phyloP scores from a whole-genome alignment of 2,888 invertebrate species.

The Parnassius glacialis region DNA sequence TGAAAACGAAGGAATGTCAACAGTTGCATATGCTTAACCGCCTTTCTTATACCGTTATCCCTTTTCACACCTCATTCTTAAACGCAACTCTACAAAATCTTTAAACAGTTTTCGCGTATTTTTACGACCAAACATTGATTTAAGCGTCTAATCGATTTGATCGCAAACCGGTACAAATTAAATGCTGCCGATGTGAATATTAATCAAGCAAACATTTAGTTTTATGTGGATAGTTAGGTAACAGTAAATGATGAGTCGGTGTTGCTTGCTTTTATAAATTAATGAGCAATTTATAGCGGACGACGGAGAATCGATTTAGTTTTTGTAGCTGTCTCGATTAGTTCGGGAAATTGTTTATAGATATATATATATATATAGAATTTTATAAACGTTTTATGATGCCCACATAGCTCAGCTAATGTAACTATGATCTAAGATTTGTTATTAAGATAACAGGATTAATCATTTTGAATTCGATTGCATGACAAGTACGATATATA shows the following conservation, averaged over 20 bases:
- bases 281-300: conserved; percentile 3
- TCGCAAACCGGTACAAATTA: conserved; percentile 24
- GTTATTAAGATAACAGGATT: background rate
- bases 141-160: conserved; percentile 20
- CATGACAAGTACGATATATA: too few species aligned
- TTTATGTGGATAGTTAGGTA: conserved; percentile 14
- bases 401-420: background rate
- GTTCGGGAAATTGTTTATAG: conserved; percentile 7
- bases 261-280: conserved; percentile 1
- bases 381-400: conserved; percentile 4
- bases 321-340: conserved; percentile 3
- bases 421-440: background rate
- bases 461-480: background rate
- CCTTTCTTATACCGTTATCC: conserved; percentile 15
- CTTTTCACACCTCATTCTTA: conserved; percentile 28
- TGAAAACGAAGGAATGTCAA: background rate
- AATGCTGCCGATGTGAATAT: conserved; percentile 23
- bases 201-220: conserved; percentile 21
- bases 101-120: conserved; percentile 28
- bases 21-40: too few species aligned
- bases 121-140: conserved; percentile 28
- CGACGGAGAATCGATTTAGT: conserved; percentile 6
- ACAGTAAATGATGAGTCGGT: conserved; percentile 8
- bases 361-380: conserved; percentile 4
- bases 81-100: conserved; percentile 21